Evolutionary conservation across 2,888 invertebrate genomes (phyloP).

Genomic region (Aromia moschata): DNA sequence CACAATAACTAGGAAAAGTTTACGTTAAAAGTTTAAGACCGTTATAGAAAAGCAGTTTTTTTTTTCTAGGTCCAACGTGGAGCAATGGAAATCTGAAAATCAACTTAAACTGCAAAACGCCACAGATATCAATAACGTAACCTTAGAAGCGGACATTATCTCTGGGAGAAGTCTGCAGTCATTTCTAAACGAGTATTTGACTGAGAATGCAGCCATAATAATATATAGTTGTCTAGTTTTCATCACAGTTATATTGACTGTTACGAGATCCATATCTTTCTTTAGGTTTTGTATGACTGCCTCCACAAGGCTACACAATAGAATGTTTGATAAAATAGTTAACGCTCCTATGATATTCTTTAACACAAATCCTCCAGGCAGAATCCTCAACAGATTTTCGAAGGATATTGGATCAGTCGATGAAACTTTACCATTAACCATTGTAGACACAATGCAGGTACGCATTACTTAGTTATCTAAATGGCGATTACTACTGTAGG

Average conservation of each 20-base stretch:
- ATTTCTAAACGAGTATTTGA: constrained; percentile 33
- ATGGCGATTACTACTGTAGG: no score
- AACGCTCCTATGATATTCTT: not conserved
- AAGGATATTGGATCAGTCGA: constrained; percentile 74
- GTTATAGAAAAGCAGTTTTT: not conserved
- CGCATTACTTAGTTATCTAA: no score
- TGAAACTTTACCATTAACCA: constrained; percentile 64
- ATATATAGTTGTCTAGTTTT: constrained; percentile 48
- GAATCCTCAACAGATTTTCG: constrained; percentile 76
- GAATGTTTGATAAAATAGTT: constrained; percentile 61
- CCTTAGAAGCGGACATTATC: not conserved
- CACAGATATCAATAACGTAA: not conserved
- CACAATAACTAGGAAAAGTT: not conserved
- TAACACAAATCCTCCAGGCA: constrained; percentile 67
- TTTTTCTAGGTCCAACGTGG: constrained; percentile 27
- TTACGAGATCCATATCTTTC: constrained; percentile 59
- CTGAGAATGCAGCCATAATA: constrained; percentile 56
- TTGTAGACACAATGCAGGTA: constrained; percentile 65
- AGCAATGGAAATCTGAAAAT: constrained; percentile 18
- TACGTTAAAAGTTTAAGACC: no score
- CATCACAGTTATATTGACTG: constrained; percentile 60
- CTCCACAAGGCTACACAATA: constrained; percentile 68
- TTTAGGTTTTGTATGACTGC: constrained; percentile 63
- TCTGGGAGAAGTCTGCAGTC: constrained; percentile 3
- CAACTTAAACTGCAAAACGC: constrained; percentile 4